These are phyloP conservation scores for Danio albolineatus DNA, from an alignment of 2,797 vertebrate genomes.

Conservation along the genomic window DNA sequence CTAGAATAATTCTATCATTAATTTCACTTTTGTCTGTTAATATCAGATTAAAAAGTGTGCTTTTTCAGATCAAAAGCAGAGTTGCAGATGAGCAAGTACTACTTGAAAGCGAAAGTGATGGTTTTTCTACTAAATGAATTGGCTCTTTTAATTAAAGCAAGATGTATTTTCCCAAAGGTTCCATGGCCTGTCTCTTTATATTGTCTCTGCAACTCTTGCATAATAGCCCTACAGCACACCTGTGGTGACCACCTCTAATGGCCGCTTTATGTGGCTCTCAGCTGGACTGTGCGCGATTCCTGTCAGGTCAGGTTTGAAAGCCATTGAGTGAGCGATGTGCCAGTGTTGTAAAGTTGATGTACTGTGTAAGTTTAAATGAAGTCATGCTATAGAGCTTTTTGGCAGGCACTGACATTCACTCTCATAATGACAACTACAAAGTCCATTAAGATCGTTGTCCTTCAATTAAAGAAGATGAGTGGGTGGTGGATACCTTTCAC, in stretches of 20 bases:
- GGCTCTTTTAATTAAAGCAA: not conserved
- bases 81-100: not conserved
- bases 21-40: not conserved
- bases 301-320: conserved; percentile 14
- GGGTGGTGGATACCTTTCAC: conserved; percentile 23
- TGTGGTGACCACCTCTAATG: conserved; percentile 20
- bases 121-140: not conserved
- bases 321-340: conserved; percentile 5
- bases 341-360: not conserved
- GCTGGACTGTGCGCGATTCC: conserved; percentile 17
- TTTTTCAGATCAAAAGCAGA: too few relatives aligned
- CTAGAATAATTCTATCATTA: not conserved
- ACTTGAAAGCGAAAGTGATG: not conserved
- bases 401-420: not conserved
- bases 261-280: conserved; percentile 23
- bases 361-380: conserved; percentile 31
- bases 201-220: conserved; percentile 18
- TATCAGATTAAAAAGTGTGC: not conserved
- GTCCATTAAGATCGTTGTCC: conserved; percentile 23
- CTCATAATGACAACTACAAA: conserved; percentile 2
- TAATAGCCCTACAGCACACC: conserved; percentile 21
- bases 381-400: conserved; percentile 5
- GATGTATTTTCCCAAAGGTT: not conserved
- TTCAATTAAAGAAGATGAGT: conserved; percentile 33
- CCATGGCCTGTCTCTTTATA: conserved; percentile 6